Evolutionary conservation across 2,113 vertebrate species (phyloP), one percentile per base, ranked within the genome.

Genomic region (Callospermophilus lateralis): DNA sequence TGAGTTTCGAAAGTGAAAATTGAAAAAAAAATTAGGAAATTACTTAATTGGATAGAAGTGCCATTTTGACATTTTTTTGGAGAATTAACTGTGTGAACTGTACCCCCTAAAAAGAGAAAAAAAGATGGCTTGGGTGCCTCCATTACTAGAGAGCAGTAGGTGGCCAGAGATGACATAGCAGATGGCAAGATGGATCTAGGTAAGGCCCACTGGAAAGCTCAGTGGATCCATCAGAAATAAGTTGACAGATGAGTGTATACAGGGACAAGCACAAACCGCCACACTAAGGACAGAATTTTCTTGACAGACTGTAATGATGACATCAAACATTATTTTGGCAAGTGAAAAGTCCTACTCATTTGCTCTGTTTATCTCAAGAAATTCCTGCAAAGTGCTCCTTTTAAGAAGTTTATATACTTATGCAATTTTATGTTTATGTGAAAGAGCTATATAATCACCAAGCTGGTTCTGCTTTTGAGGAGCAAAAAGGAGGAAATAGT

Each of bases 311-410:
- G 20, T 74, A 45, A 42, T 11, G 4, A 86, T 51, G 45, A 73
- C 67, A 80, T 53, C 48, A 67, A 45, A 80, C 74, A 78, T 91
- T 73, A 85, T 92, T 95, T 65, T 80, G 70, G 42, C 84, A 34
- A n/a, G 70, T 96, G 42, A 39, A 42, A 94, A 93, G 48, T 96
- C 48, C 53, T 89, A 4, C 65, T 96, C n/a, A 24, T 91, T 97
- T 97, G 93, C 72, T 96, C 78, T 94, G 93, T 93, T 20, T 96
- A 67, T 24, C 55, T 89, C 39, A 72, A 89, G 17, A 89, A 85
- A 77, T 78, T 70, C 39, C 67, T 85, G 42, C 53, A 77, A 95
- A 74, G 32, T 95, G 20, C 73, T 95, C 9, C 39, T 89, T 96
- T 90, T 34, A 92, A 77, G 79, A 93, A 78, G 83, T 83, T 79